Evolutionary conservation across 2,888 invertebrate genomes (phyloP).

Genomic region (Dolichopus griseipennis): DNA sequence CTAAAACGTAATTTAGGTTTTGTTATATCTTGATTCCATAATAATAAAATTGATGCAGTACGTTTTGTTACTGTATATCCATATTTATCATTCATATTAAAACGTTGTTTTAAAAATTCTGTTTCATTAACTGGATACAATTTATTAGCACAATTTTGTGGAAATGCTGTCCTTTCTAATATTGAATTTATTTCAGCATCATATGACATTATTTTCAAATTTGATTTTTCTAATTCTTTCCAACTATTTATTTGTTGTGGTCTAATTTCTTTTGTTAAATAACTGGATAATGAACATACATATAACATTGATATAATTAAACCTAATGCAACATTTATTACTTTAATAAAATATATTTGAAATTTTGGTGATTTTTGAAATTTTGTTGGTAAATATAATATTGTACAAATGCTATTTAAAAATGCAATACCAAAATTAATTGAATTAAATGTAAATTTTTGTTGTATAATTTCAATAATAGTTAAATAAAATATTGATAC

Average conservation of each 20-base stretch:
- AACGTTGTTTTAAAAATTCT: background rate
- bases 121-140: background rate
- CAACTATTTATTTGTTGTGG: background rate
- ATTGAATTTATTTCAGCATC: background rate
- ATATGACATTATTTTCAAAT: background rate
- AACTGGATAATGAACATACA: slow-evolving; percentile 1
- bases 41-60: background rate
- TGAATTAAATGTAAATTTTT: background rate
- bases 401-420: background rate
- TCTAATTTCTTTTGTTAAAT: slow-evolving; percentile 3
- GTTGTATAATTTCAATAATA: background rate
- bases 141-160: background rate
- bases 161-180: background rate
- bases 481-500: background rate
- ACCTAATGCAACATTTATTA: background rate
- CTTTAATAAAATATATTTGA: background rate
- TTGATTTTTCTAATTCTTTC: background rate
- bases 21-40: background rate
- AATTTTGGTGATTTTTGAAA: background rate
- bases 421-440: background rate
- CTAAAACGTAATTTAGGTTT: background rate
- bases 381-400: slow-evolving; percentile 4
- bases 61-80: background rate
- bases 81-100: background rate
- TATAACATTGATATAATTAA: slow-evolving; percentile 1